Evolutionary conservation across 2,888 invertebrate genomes (phyloP), one percentile per base, ranked within the genome.

Genomic region (Troides oblongomaculatus): DNA sequence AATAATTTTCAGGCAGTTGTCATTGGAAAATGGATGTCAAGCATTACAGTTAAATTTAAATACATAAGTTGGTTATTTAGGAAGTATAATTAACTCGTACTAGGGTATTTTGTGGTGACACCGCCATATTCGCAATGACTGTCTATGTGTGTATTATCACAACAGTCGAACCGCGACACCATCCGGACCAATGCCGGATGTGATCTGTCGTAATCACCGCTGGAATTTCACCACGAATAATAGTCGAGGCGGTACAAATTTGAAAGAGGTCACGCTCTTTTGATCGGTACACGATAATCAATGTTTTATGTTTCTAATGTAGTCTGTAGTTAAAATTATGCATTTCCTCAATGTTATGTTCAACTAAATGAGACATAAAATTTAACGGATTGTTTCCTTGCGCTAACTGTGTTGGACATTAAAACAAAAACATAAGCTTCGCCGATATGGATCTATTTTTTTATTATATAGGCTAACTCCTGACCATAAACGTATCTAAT

Each of bases 151-250:
- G 82, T 79, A 82, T 85, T 84, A 88, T 79, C 81, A 82, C 77
- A 78, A 74, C 81, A 86, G 84, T 77, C 86, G 85, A 84, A 89
- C 84, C 90, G 90, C 84, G 84, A 89, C 91, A 83, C 83, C 90
- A 86, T 90, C 90, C 91, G 90, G 86, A 84, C 79, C 81, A 78
- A 74, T 77, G 83, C 81, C 91, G 90, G 91, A 92, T 88, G 88
- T 85, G 83, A 87, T 87, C 86, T 85, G 82, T 85, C 79, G 87
- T 90, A 90, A 90, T 90, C 86, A 87, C 89, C 87, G 86, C 84
- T 88, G 84, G 90, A 88, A 91, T 91, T 92, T 91, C 89, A 89
- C 91, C 89, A 90, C 76, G 83, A 78, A 88, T 86, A 87, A 88
- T 87, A 77, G 81, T 79, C 79, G 78, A 79, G 77, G 78, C 79